Base-by-base conservation (phyloP, 1,140 invertebrate genomes). In the Lepidotrigona ventralis region DNA sequence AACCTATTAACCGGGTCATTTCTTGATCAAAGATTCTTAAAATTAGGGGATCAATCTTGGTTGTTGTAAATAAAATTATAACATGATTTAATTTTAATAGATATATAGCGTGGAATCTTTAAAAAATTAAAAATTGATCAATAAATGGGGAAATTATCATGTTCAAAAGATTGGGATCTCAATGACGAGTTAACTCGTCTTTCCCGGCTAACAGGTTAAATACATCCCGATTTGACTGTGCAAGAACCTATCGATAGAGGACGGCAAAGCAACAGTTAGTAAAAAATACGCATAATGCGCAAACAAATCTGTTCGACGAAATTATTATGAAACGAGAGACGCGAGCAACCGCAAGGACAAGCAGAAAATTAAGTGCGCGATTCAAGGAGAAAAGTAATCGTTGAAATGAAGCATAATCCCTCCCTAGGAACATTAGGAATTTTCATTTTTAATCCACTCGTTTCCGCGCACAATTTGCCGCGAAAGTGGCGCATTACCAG, bases 401-500 rank as follows among this genome's bases (percentile, higher is more conserved):
- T 17, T 68, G 74, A 71, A 83, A 83, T 83, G 81, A 83, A 78
- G 63, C 74, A 83, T 83, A 83, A 83, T 78, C 66, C 74, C 54
- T 12, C 26, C 54, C 5, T 19, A 5, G 17, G 64, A 56, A 56
- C 74, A 83, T 83, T 83, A 83, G 66, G 81, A 83, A 83, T 83
- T 83, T 83, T 83, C 81, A 83, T 83, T 83, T 83, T 83, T 83
- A 83, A 83, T 78, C 75, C 81, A 53, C 81, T 83, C 64, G 81
- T 77, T 60, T 58, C 80, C 63, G 51, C 19, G 73, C 14, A 74
- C 80, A 77, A 82, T 77, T 77, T 60, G 80, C 54, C 19, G 39
- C 19, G 72, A 69, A 74, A 83, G 74, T 70, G 74, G 81, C 81
- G 81, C 81, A 83, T 83, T 83, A 81, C 63, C 72, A n/a, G 33